Conservation (phyloP, 2,113 vertebrate genomes). For the Dolichallabes microphthalmus region DNA sequence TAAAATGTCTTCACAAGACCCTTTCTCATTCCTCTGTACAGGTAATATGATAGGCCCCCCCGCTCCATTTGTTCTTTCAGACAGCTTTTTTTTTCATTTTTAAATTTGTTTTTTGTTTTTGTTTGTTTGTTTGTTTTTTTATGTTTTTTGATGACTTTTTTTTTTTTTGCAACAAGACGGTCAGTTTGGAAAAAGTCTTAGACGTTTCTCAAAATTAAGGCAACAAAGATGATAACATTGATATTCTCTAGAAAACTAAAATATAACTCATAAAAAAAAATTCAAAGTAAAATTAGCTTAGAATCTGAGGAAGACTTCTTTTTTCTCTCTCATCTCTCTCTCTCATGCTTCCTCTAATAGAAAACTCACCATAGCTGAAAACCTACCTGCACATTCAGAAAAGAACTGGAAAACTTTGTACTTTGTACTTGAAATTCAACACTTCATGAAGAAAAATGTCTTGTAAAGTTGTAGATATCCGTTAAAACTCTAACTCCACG, state of each 20-base stretch:
- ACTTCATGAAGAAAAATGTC: constrained; percentile 69
- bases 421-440: constrained; percentile 70
- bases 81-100: constrained; percentile 61
- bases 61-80: constrained; percentile 72
- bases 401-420: constrained; percentile 75
- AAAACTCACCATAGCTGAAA: constrained; percentile 73
- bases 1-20: constrained; percentile 87
- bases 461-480: constrained; percentile 62
- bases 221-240: constrained; percentile 96
- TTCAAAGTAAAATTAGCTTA: constrained; percentile 84
- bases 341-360: constrained; percentile 68
- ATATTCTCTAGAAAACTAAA: constrained; percentile 87
- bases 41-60: constrained; percentile 73
- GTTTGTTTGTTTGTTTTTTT: constrained; percentile 46
- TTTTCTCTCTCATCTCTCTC: constrained; percentile 57
- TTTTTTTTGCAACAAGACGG: constrained; percentile 68
- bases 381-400: constrained; percentile 84
- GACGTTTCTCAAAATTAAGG: constrained; percentile 98
- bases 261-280: constrained; percentile 77
- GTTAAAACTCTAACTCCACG: constrained; percentile 80
- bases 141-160: not conserved
- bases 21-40: constrained; percentile 85
- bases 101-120: not conserved
- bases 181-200: constrained; percentile 68
- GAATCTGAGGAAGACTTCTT: constrained; percentile 89